phyloP scores from a whole-genome alignment of 2,113 vertebrate species.

The Catharus minimus region DNA sequence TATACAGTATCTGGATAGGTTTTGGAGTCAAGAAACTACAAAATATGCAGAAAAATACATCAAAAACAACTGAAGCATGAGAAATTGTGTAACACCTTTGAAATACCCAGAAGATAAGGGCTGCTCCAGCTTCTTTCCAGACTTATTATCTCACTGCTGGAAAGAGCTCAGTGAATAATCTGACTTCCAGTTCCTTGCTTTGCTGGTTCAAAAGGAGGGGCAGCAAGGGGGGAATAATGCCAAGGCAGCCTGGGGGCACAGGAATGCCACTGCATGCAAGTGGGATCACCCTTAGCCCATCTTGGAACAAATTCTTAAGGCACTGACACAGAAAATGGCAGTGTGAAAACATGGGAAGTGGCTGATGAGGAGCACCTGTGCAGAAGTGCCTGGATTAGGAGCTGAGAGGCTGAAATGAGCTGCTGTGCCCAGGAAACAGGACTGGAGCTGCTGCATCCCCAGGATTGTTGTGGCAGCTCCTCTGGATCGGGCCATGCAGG shows the following conservation, averaged over 20 bases:
- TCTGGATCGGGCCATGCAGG: neutral
- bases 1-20: neutral
- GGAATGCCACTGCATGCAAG: neutral
- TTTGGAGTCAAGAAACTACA: neutral
- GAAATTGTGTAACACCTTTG: neutral
- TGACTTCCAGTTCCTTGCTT: neutral
- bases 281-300: neutral
- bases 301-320: neutral
- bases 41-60: neutral
- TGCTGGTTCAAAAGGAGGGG: neutral
- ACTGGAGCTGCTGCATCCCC: neutral
- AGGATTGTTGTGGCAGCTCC: neutral
- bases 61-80: neutral
- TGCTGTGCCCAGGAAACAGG: neutral
- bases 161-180: neutral
- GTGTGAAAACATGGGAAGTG: neutral
- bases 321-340: neutral
- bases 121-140: neutral
- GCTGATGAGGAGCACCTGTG: fast-evolving
- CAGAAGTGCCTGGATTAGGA: neutral
- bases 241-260: neutral
- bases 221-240: neutral
- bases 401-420: neutral
- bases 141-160: neutral
- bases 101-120: neutral